Evolutionary conservation across 1,140 invertebrate species (phyloP).

Genomic region (Steinernema khuongi): DNA sequence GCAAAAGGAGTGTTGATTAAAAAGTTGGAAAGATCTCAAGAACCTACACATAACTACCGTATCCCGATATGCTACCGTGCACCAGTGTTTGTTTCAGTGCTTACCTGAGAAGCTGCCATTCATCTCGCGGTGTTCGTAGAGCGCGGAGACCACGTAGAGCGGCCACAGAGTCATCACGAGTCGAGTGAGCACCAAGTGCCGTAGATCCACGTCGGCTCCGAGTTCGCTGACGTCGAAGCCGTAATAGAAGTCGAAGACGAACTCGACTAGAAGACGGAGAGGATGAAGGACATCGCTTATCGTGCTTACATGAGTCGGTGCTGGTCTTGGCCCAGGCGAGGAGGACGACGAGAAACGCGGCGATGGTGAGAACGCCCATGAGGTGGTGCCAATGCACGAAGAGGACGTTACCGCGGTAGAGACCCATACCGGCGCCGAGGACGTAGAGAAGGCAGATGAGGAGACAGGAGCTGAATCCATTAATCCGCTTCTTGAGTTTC

Average conservation of each 20-base stretch:
- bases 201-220: not conserved
- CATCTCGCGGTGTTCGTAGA: slow-evolving; percentile 3
- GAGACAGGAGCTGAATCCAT: slow-evolving; percentile 2
- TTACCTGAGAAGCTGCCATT: not conserved
- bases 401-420: not conserved
- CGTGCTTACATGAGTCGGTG: not conserved
- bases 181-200: not conserved
- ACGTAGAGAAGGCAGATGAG: slow-evolving; percentile 6
- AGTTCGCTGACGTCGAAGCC: slow-evolving; percentile 1
- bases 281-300: not conserved
- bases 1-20: not conserved
- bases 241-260: not conserved
- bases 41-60: too few relatives aligned
- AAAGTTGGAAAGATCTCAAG: not conserved
- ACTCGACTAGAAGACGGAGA: not conserved
- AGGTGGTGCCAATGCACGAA: not conserved
- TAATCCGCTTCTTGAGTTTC: not conserved
- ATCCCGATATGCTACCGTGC: too few relatives aligned
- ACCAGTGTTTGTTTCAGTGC: too few relatives aligned
- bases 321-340: not conserved
- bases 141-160: not conserved
- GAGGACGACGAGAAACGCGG: not conserved
- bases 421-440: not conserved
- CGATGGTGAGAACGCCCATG: not conserved
- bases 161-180: slow-evolving; percentile 7